phyloP scores from a whole-genome alignment of 2,113 vertebrate species.

The Zosterops hypoxanthus region DNA sequence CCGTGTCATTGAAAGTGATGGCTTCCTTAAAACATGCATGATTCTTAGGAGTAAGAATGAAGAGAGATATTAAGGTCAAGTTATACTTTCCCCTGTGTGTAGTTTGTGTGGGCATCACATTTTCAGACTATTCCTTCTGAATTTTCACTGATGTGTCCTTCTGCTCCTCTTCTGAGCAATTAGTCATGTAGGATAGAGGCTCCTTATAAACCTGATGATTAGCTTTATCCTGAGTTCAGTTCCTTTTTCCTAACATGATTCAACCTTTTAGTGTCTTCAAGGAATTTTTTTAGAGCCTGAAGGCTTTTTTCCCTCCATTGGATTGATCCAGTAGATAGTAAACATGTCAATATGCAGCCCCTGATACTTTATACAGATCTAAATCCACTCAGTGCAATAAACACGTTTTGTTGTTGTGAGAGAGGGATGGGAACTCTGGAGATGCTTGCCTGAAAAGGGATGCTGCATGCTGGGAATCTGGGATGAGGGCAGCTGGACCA shows the following conservation, averaged over 20 bases:
- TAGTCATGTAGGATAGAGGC: neutral
- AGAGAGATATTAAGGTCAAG: neutral
- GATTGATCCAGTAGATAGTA: neutral
- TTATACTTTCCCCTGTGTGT: neutral
- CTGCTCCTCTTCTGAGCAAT: neutral
- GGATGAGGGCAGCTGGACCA: neutral
- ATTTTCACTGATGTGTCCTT: neutral
- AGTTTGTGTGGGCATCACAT: neutral
- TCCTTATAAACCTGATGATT: neutral
- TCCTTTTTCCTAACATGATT: neutral
- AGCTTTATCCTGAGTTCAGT: neutral
- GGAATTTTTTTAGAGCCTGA: neutral
- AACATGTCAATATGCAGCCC: neutral
- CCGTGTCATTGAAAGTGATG: neutral
- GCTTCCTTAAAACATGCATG: neutral
- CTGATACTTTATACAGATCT: neutral
- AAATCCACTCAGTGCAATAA: neutral
- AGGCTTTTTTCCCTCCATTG: neutral
- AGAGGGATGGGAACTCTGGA: neutral
- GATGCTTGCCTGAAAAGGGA: neutral
- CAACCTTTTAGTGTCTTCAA: neutral
- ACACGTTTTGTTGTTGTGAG: neutral
- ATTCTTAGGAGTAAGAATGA: neutral
- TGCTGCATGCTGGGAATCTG: neutral
- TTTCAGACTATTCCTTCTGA: neutral